Conservation (phyloP, 2,888 invertebrate genomes). For the Notodonta dromedarius region DNA sequence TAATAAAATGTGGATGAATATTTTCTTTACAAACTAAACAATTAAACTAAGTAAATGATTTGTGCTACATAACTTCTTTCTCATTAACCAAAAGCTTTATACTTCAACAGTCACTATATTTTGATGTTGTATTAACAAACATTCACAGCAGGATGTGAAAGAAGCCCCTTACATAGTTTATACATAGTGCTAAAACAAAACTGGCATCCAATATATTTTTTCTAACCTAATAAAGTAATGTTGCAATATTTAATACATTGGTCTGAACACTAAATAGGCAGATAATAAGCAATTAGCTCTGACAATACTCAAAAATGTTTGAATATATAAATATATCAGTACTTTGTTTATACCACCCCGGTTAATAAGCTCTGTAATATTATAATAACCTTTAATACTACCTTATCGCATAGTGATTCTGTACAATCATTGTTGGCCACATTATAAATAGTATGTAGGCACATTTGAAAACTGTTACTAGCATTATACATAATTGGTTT, state of each 20-base stretch:
- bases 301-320: conserved; percentile 22
- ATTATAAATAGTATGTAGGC: conserved; percentile 20
- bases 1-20: conserved; percentile 17
- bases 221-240: conserved; percentile 26
- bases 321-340: conserved; percentile 36
- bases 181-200: conserved; percentile 26
- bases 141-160: conserved; percentile 19
- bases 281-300: conserved; percentile 23
- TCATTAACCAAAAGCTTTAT: conserved; percentile 15
- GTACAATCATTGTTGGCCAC: conserved; percentile 53
- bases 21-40: conserved; percentile 8
- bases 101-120: background rate
- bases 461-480: conserved; percentile 36
- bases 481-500: no score
- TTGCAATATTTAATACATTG: conserved; percentile 33
- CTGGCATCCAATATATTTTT: conserved; percentile 25
- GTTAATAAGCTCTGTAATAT: conserved; percentile 47
- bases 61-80: conserved; percentile 26
- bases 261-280: conserved; percentile 14
- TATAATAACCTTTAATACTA: conserved; percentile 50
- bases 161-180: conserved; percentile 20
- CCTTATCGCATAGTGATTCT: conserved; percentile 52
- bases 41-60: conserved; percentile 21
- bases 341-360: conserved; percentile 27
- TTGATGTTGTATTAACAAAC: background rate